phyloP scores from a whole-genome alignment of 2,113 vertebrate species.

The Rhadina sibilatrix region DNA sequence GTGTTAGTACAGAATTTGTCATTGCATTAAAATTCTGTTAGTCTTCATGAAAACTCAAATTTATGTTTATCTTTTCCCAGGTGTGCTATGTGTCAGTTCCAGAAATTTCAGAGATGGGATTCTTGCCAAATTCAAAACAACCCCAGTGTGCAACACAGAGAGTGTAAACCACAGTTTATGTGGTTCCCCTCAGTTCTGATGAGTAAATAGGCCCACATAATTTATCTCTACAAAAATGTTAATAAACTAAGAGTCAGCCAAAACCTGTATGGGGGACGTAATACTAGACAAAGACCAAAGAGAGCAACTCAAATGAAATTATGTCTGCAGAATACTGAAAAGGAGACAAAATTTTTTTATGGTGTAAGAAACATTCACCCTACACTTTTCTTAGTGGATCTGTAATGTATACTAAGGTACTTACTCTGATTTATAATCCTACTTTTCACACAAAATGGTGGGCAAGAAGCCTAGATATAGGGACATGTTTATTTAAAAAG shows the following conservation, averaged over 20 bases:
- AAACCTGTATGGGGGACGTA: not conserved
- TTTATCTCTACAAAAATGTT: not conserved
- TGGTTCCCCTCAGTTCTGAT: not conserved
- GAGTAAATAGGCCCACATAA: not conserved
- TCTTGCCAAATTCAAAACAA: not conserved
- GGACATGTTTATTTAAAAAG: not conserved
- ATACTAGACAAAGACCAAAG: not conserved
- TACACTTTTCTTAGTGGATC: not conserved
- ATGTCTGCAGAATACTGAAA: not conserved
- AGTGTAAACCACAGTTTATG: not conserved
- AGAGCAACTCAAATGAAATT: not conserved
- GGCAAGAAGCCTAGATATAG: not conserved
- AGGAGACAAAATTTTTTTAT: not conserved
- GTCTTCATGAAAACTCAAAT: not conserved
- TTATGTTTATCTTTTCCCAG: not conserved
- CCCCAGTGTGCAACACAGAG: not conserved
- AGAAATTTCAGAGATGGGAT: not conserved
- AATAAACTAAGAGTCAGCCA: not conserved
- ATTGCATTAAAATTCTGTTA: not conserved
- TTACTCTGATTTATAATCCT: not conserved
- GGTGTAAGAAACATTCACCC: not conserved
- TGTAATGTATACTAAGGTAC: not conserved
- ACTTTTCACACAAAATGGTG: not conserved
- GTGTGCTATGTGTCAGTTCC: not conserved
- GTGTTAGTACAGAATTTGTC: not conserved